Evolutionary conservation across 2,888 invertebrate species (phyloP).

Genomic region (Carterocephalus palaemon): DNA sequence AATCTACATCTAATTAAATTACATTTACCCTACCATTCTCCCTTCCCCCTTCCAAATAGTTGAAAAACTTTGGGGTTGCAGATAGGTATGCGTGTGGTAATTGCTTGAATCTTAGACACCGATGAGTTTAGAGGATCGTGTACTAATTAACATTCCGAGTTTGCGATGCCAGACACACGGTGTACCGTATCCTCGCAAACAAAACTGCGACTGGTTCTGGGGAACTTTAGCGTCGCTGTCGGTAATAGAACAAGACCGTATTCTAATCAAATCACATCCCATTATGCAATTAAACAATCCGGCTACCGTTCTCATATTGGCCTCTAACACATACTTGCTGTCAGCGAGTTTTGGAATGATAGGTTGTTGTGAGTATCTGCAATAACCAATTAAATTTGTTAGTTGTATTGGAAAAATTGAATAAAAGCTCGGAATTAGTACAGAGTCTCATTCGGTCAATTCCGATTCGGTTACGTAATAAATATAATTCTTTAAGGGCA

Average conservation of each 20-base stretch:
- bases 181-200: constrained; percentile 3
- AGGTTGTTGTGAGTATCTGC: too few species aligned
- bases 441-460: too few species aligned
- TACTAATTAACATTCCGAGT: constrained; percentile 21
- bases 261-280: constrained; percentile 11
- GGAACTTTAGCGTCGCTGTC: background rate
- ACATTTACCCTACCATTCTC: background rate
- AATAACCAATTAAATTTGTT: too few species aligned
- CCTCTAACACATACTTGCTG: too few species aligned
- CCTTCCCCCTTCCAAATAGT: background rate
- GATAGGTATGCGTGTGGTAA: constrained; percentile 10
- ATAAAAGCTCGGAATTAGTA: too few species aligned
- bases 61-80: background rate
- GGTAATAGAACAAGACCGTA: background rate
- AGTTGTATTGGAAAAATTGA: too few species aligned
- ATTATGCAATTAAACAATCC: too few species aligned
- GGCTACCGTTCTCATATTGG: too few species aligned
- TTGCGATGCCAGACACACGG: background rate
- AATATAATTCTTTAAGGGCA: too few species aligned
- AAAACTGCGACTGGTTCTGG: background rate
- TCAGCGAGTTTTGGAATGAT: too few species aligned
- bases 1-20: constrained; percentile 1
- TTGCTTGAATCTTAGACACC: constrained; percentile 17
- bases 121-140: constrained; percentile 13
- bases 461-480: background rate